Conservation (phyloP, 2,797 vertebrate genomes). For the Galago senegalensis region DNA sequence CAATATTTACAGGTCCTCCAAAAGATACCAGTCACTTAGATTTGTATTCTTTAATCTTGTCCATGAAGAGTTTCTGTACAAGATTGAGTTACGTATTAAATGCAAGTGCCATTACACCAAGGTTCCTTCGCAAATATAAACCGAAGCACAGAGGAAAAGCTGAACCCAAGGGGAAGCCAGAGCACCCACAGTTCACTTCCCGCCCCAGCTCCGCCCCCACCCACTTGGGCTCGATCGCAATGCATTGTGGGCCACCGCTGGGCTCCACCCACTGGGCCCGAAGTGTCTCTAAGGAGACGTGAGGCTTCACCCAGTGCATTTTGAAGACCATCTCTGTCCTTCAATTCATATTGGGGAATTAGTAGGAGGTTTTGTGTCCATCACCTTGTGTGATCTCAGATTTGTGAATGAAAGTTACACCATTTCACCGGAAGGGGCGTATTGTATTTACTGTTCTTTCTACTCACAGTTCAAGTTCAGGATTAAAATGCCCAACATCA, state of each 20-base stretch:
- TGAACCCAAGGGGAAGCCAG: background rate
- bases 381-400: background rate
- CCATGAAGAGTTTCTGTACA: slow-evolving; percentile 93
- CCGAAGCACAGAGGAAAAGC: slow-evolving; percentile 88
- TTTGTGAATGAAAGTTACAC: background rate
- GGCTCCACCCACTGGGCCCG: fast-evolving
- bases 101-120: slow-evolving; percentile 91
- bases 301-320: fast-evolving
- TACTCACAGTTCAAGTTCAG: background rate
- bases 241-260: background rate
- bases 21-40: slow-evolving; percentile 88
- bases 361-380: background rate
- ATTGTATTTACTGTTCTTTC: background rate
- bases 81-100: slow-evolving; percentile 93
- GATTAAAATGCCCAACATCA: background rate
- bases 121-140: slow-evolving; percentile 90
- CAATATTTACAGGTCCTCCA: slow-evolving; percentile 91
- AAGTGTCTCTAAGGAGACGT: fast-evolving
- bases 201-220: background rate
- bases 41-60: slow-evolving; percentile 92
- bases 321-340: background rate
- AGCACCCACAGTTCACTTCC: background rate
- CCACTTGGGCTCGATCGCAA: fast-evolving
- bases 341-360: background rate
- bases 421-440: background rate